These are phyloP conservation scores for Donacobius atricapilla DNA, from an alignment of 2,113 vertebrate species.

Conservation along the genomic window DNA sequence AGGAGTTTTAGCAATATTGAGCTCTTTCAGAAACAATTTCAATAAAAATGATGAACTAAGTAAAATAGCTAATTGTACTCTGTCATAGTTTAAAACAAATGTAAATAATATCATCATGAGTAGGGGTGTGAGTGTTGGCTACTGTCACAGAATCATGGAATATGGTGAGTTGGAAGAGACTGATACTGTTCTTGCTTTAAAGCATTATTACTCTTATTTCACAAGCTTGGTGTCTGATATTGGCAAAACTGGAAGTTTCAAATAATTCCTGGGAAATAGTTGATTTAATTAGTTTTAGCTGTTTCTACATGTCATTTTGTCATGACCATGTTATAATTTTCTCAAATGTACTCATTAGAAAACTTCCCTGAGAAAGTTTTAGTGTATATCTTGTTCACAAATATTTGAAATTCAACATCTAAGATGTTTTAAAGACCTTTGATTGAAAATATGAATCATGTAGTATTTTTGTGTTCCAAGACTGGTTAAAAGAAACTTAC, in stretches of 20 bases:
- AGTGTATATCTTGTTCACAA: background rate
- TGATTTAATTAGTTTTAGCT: background rate
- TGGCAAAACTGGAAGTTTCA: background rate
- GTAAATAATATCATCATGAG: background rate
- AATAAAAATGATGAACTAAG: constrained; percentile 10
- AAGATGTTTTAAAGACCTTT: constrained; percentile 15
- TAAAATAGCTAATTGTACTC: background rate
- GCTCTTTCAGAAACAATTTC: background rate
- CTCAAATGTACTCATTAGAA: background rate
- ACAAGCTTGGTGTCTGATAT: background rate
- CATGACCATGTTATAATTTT: background rate
- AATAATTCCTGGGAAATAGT: background rate
- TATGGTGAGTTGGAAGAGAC: background rate
- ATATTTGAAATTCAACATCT: constrained; percentile 31
- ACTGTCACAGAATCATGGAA: background rate
- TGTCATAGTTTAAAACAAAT: background rate
- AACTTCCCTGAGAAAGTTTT: constrained; percentile 16
- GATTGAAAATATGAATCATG: constrained; percentile 20
- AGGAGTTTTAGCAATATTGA: background rate
- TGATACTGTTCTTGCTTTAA: background rate
- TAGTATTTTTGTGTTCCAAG: background rate
- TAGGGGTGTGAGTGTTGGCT: background rate
- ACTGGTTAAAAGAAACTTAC: background rate
- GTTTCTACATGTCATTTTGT: constrained; percentile 22
- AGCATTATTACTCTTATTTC: background rate